Evolutionary conservation across 2,797 vertebrate genomes (phyloP).

Genomic region (Babyrousa celebensis): DNA sequence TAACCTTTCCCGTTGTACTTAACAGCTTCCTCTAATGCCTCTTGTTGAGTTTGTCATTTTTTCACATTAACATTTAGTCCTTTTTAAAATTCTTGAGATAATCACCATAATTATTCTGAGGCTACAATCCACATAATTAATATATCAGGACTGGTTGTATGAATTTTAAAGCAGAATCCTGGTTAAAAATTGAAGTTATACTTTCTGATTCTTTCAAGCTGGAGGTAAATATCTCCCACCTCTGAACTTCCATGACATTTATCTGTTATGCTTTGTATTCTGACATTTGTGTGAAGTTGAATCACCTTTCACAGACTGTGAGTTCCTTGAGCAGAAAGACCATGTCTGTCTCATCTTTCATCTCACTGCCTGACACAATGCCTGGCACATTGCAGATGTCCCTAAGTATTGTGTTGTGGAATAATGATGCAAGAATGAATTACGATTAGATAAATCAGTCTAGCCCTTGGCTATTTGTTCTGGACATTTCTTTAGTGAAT

Average conservation of each 20-base stretch:
- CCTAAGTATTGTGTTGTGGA: background rate
- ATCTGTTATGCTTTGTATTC: background rate
- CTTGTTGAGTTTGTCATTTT: slow-evolving; percentile 59
- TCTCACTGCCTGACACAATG: background rate
- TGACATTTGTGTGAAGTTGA: background rate
- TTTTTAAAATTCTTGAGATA: slow-evolving; percentile 79
- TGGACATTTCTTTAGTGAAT: slow-evolving; percentile 2
- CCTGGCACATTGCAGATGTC: background rate
- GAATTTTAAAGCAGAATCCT: slow-evolving; percentile 65
- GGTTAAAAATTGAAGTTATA: slow-evolving; percentile 39
- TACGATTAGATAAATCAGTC: slow-evolving; percentile 26
- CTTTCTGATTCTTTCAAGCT: slow-evolving; percentile 18
- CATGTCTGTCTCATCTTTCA: background rate
- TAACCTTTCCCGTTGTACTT: background rate
- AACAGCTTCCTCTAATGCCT: background rate
- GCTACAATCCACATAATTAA: slow-evolving; percentile 73
- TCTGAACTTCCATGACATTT: background rate
- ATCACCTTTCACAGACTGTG: background rate
- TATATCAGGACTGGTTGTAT: slow-evolving; percentile 25
- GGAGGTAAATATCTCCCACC: background rate
- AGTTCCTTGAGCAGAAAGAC: background rate
- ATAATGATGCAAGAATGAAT: background rate
- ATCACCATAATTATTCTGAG: slow-evolving; percentile 73
- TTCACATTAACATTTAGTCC: slow-evolving; percentile 63
- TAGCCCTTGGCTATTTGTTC: slow-evolving; percentile 48